Evolutionary conservation across 2,113 vertebrate species (phyloP), one percentile per base, ranked within the genome.

Genomic region (Pardalotus punctatus): DNA sequence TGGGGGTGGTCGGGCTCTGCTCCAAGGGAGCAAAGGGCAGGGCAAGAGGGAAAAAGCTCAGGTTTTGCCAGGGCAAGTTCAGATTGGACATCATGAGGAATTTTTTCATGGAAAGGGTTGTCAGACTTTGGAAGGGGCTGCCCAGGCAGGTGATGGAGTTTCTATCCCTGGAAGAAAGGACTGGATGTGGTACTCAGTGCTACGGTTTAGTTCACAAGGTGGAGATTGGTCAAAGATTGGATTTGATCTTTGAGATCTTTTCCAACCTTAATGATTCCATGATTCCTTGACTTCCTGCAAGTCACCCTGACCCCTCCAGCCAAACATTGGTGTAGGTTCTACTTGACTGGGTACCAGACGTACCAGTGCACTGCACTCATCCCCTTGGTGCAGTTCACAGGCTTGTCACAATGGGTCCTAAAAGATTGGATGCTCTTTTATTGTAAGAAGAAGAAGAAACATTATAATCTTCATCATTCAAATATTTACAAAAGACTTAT

Each of bases 281-380:
- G 42, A 65, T 65, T 65, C 40, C 23, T 14, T 65, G 3, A 24
- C 42, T 25, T 29, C 53, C 36, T 1, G 3, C 21, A 12, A 48
- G 43, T 31, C 0, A 3, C n/a, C 7, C 33, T 4, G 28, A 14
- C 35, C 56, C 48, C 27, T 36, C 65, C 60, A 50, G 5, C 19
- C 19, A 9, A 1, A 4, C 14, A 11, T 7, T 24, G 38, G 11
- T 9, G 29, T 5, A 5, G 47, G 47, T 14, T 3, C 40, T 8
- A 9, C 53, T 2, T 28, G 47, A 6, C 35, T 7, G n/a, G 50
- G 33, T 29, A 2, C 42, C 24, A 20, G 36, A 23, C 22, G n/a
- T 24, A 12, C 45, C 7, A 3, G 9, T 14, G 38, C 24, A 9
- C 81, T 47, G 53, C 3, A 1, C 67, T 64, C 56, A 6, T 33